Evolutionary conservation across 2,113 vertebrate genomes (phyloP).

Genomic region (Leucoraja erinaceus): DNA sequence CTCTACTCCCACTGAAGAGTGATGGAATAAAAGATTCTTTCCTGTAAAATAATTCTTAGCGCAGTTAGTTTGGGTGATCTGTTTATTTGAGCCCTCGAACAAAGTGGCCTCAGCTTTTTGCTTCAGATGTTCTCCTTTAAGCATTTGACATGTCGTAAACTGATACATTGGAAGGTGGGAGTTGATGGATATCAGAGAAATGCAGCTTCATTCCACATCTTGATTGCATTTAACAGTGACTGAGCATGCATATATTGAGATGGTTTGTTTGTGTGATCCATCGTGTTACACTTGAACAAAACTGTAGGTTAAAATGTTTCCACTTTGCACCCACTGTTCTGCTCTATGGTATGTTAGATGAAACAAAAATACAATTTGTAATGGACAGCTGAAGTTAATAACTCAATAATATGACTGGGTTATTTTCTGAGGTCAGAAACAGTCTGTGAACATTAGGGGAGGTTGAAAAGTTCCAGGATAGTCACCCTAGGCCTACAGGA

Average conservation of each 20-base stretch:
- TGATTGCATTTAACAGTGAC: neutral
- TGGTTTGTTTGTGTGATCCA: neutral
- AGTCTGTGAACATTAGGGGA: neutral
- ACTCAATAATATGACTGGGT: neutral
- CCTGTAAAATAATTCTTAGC: neutral
- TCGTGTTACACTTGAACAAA: neutral
- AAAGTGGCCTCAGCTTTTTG: neutral
- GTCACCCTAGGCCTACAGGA: too few relatives aligned
- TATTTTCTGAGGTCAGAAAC: neutral
- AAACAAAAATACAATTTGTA: neutral
- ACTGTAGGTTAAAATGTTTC: neutral
- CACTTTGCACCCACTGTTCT: neutral
- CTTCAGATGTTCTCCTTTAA: neutral
- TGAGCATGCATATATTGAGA: neutral
- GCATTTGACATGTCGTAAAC: neutral
- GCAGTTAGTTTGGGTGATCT: neutral
- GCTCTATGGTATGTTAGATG: neutral
- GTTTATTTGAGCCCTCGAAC: neutral
- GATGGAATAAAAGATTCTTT: neutral
- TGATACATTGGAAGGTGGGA: neutral
- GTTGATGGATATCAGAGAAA: neutral
- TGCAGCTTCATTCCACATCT: neutral
- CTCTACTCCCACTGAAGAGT: neutral
- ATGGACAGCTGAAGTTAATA: neutral
- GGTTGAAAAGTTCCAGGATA: neutral